Base-by-base conservation (phyloP, 2,888 invertebrate species). In the Tetragnatha montana region DNA sequence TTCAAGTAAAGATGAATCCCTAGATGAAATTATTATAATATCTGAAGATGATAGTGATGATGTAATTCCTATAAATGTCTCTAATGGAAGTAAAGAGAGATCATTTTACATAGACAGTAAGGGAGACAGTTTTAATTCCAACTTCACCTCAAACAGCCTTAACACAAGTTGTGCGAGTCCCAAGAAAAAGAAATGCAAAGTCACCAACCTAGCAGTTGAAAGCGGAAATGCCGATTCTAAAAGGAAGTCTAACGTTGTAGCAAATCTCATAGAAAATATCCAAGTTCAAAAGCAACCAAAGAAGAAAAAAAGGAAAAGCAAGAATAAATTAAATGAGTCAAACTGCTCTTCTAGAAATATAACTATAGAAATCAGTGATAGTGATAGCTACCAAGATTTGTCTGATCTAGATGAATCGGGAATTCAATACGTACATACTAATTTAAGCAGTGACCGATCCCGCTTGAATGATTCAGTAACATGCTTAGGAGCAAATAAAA, bases 381-480 rank as follows among this genome's bases (percentile, higher is more conserved):
- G 83, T 50, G 84, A 89, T 75, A 81, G 60, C 49, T 69, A 69
- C 50, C 35, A 74, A 70, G 35, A 81, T 70, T 70, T 68, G 47
- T n/a, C 21, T 50, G 84, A 75, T 19, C 75, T 50, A 35, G 73
- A 49, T 60, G 68, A 51, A 7, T 19, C 35, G 50, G 17, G 51
- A 7, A 22, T 74, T 35, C 19, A 3, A 10, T n/a, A 51, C 6
- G 21, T 71, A 14, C 35, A 80, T 73, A 79, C 80, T 49, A 86
- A 80, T 80, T 2, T 80, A 80, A 35, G 35, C 4, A 35, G 35
- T 35, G 35, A 35, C 35, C 35, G 35, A 35, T 35, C 35, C 35
- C 35, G 35, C 35, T 35, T 35, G 35, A 35, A 35, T 35, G 35
- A 35, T 35, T 35, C 35, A 35, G 35, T 35, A 35, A 35, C 35